Conservation (phyloP, 2,797 vertebrate genomes). For the Cuniculus paca region DNA sequence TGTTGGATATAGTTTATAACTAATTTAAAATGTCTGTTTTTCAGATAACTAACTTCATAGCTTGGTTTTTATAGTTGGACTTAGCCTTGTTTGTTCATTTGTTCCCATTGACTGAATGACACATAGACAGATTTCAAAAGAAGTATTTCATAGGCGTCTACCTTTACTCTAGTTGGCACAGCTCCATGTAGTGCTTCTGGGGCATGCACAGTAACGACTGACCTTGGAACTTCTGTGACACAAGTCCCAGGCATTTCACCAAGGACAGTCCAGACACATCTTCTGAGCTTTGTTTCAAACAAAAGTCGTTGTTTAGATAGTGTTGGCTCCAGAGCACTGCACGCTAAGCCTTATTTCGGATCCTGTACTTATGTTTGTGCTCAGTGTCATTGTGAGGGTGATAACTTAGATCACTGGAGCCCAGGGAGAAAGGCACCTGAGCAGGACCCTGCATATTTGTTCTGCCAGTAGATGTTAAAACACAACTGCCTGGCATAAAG, state of each 20-base stretch:
- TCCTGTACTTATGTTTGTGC: neutral
- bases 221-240: neutral
- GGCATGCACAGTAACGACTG: conserved; percentile 7
- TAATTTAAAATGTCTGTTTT: conserved; percentile 52
- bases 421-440: neutral
- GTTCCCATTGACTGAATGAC: conserved; percentile 41
- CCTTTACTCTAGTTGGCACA: conserved; percentile 87
- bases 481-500: neutral
- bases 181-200: conserved; percentile 35
- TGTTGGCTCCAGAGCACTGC: neutral
- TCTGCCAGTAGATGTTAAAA: neutral
- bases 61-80: conserved; percentile 25
- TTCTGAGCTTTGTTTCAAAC: conserved; percentile 56
- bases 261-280: neutral
- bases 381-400: neutral
- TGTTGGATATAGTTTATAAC: neutral
- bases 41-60: conserved; percentile 13
- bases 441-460: neutral
- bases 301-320: conserved; percentile 49
- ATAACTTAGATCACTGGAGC: neutral
- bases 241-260: neutral
- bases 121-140: neutral
- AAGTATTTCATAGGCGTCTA: conserved; percentile 36
- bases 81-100: conserved; percentile 7
- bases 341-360: neutral